Percentiles rank a stretch among this genome's conserved stretches.
These are phyloP conservation scores for Drosophila macrospina DNA, from an alignment of 2,888 invertebrate species.

Conservation along the genomic window DNA sequence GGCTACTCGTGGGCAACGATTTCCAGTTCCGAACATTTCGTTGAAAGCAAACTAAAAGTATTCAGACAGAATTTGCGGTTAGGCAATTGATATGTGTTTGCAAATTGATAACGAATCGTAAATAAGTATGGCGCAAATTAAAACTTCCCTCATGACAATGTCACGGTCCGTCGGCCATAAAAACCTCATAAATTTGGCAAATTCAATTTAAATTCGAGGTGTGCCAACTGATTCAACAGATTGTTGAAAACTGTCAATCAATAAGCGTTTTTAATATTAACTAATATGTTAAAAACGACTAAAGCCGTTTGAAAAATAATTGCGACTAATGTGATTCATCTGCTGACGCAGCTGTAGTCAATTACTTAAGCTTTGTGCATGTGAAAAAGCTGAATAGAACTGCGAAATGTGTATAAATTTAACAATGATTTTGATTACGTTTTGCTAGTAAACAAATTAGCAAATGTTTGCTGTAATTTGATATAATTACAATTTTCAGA, in stretches of 20 bases:
- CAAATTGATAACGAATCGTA: slow-evolving; percentile 29
- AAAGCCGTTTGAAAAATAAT: slow-evolving; percentile 30
- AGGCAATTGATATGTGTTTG: slow-evolving; percentile 14
- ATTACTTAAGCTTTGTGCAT: slow-evolving; percentile 47
- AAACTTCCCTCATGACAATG: slow-evolving; percentile 16
- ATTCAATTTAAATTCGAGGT: slow-evolving; percentile 5
- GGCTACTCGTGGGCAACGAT: background rate
- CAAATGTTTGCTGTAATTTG: slow-evolving; percentile 21
- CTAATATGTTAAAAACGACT: slow-evolving; percentile 17
- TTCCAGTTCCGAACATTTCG: background rate
- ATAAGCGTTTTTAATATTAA: slow-evolving; percentile 24
- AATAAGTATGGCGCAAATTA: slow-evolving; percentile 18
- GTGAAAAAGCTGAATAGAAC: slow-evolving; percentile 4
- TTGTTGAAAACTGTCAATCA: slow-evolving; percentile 20
- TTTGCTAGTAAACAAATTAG: slow-evolving; percentile 3
- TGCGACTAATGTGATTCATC: slow-evolving; percentile 53
- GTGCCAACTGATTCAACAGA: slow-evolving; percentile 12
- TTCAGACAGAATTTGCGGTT: slow-evolving; percentile 3
- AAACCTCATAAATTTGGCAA: slow-evolving; percentile 11
- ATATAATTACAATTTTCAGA: slow-evolving; percentile 11
- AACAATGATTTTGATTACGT: slow-evolving; percentile 17
- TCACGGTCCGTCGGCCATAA: slow-evolving; percentile 5
- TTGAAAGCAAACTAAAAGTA: slow-evolving; percentile 10
- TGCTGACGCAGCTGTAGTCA: slow-evolving; percentile 21
- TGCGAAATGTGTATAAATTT: background rate